Evolutionary conservation across 2,888 invertebrate genomes (phyloP).

Genomic region (Agelastica alni): DNA sequence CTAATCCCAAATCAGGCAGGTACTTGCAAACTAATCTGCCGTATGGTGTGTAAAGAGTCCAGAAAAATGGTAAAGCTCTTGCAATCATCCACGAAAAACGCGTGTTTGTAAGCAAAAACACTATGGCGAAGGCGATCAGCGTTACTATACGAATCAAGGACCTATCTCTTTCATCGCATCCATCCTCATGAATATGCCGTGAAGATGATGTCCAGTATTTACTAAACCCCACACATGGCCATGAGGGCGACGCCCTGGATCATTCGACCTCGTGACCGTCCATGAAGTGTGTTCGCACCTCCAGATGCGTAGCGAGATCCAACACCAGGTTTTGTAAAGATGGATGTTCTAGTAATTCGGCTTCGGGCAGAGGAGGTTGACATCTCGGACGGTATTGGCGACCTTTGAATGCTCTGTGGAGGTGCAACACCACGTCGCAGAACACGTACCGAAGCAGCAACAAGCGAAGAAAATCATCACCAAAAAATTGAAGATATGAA

Average conservation of each 20-base stretch:
- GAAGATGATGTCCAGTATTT: slow-evolving; percentile 41
- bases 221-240: slow-evolving; percentile 53
- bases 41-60: slow-evolving; percentile 37
- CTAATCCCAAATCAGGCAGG: slow-evolving; percentile 39
- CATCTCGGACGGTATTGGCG: slow-evolving; percentile 85
- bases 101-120: slow-evolving; percentile 40
- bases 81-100: slow-evolving; percentile 34
- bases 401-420: slow-evolving; percentile 84
- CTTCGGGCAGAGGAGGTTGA: slow-evolving; percentile 84
- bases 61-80: slow-evolving; percentile 42
- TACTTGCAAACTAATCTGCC: slow-evolving; percentile 36
- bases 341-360: slow-evolving; percentile 84
- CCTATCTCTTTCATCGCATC: slow-evolving; percentile 26
- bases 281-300: slow-evolving; percentile 75
- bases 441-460: slow-evolving; percentile 89
- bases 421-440: slow-evolving; percentile 86
- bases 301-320: slow-evolving; percentile 81
- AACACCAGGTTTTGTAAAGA: slow-evolving; percentile 77
- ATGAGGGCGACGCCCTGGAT: slow-evolving; percentile 62
- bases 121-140: slow-evolving; percentile 40
- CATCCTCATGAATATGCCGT: slow-evolving; percentile 47
- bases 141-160: slow-evolving; percentile 30
- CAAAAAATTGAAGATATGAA: slow-evolving; percentile 83
- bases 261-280: slow-evolving; percentile 67
- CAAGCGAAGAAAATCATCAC: slow-evolving; percentile 91